Percentiles rank a stretch among this genome's conserved stretches.
These are phyloP conservation scores for Puffinus mauretanicus DNA, from an alignment of 2,113 vertebrate species.

Conservation along the genomic window DNA sequence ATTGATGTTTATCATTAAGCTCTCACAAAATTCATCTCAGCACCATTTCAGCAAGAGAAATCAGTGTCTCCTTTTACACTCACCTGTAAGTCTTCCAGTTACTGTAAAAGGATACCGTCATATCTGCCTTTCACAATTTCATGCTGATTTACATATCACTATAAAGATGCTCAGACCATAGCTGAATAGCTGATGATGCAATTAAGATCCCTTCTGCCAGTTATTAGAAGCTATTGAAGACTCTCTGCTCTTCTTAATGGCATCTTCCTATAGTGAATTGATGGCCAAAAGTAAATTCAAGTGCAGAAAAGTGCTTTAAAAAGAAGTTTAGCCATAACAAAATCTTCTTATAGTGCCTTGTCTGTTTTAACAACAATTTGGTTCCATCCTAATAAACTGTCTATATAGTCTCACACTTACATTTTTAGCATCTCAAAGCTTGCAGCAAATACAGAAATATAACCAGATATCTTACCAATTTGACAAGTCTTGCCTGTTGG, in stretches of 20 bases:
- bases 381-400: neutral
- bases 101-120: neutral
- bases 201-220: neutral
- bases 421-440: neutral
- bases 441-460: neutral
- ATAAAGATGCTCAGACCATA: neutral
- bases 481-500: neutral
- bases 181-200: neutral
- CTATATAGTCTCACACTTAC: neutral
- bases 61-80: neutral
- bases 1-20: neutral
- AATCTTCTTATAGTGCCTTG: neutral
- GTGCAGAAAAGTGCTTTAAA: neutral
- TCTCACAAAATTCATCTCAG: neutral
- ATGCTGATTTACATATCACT: neutral
- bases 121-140: neutral
- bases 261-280: neutral
- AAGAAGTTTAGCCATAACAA: neutral
- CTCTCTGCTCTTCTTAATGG: neutral
- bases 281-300: neutral
- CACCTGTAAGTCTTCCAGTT: neutral
- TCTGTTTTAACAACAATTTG: neutral
- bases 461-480: neutral
- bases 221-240: neutral
- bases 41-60: neutral